Conservation (phyloP, 2,797 vertebrate species). For the Onychomys leucogaster region DNA sequence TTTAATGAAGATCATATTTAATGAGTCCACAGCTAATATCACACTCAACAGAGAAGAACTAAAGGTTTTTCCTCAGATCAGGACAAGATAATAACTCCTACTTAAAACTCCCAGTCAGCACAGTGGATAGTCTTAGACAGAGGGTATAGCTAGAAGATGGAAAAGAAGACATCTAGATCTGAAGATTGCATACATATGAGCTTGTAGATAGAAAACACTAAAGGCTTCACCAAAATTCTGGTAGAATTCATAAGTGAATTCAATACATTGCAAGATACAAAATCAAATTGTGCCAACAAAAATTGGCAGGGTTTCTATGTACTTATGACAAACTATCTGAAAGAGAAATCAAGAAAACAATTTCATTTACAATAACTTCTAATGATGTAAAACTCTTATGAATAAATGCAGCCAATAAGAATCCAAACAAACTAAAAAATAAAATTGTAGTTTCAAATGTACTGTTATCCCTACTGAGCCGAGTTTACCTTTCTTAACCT, state of each 20-base stretch:
- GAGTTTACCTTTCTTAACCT: not conserved
- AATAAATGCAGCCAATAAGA: not conserved
- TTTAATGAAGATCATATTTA: not conserved
- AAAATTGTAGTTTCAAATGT: not conserved
- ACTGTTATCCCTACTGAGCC: not conserved
- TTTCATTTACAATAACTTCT: not conserved
- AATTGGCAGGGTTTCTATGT: not conserved
- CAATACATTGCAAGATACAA: not conserved
- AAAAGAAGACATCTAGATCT: no score
- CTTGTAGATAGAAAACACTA: not conserved
- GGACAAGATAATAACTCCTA: no score
- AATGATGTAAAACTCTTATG: not conserved
- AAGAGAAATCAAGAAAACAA: not conserved
- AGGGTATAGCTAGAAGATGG: not conserved
- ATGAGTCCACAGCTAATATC: not conserved
- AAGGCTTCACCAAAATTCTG: no score
- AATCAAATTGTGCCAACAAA: not conserved
- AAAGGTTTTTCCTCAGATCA: not conserved
- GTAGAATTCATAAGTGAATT: not conserved
- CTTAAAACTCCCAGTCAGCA: no score
- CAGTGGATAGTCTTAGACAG: not conserved
- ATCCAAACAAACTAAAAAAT: not conserved
- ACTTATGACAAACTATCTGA: not conserved
- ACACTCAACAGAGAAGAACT: not conserved
- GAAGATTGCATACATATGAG: not conserved